phyloP scores from a whole-genome alignment of 2,888 invertebrate genomes.

The Cheilosia vernalis region DNA sequence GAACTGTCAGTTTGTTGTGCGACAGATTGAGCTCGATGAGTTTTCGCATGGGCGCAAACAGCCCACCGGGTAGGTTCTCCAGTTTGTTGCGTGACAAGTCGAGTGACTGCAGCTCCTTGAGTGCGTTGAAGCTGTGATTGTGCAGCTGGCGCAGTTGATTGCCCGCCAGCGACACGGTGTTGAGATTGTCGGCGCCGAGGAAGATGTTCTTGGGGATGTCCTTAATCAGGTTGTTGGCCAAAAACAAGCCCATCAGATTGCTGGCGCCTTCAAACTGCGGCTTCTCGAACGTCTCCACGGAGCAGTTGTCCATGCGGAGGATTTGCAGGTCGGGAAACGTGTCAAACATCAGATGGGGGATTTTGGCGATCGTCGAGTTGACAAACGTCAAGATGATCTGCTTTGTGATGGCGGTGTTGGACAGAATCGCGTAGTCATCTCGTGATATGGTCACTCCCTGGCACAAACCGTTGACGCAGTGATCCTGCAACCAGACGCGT shows the following conservation, averaged over 20 bases:
- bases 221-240: conserved; percentile 79
- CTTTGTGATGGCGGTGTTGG: conserved; percentile 80
- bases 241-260: conserved; percentile 80
- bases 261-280: conserved; percentile 82
- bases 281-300: conserved; percentile 81
- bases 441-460: conserved; percentile 79
- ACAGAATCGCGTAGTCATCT: conserved; percentile 81
- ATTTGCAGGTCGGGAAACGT: conserved; percentile 81
- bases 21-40: conserved; percentile 79
- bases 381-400: conserved; percentile 80
- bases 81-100: conserved; percentile 80
- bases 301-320: conserved; percentile 82
- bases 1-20: conserved; percentile 78
- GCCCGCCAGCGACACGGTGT: conserved; percentile 78
- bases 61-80: conserved; percentile 77
- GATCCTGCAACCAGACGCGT: conserved; percentile 82
- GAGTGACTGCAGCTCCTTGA: conserved; percentile 80
- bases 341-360: conserved; percentile 82
- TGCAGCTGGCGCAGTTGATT: conserved; percentile 79
- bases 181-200: conserved; percentile 81
- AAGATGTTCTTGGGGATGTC: conserved; percentile 82
- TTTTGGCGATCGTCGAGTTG: conserved; percentile 81
- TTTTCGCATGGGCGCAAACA: conserved; percentile 79
- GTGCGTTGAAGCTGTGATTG: conserved; percentile 80
- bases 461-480: conserved; percentile 80